A percentile compares a stretch with the other conserved stretches of the same genome.
Evolutionary conservation across 2,888 invertebrate species (phyloP).

Genomic region (Osmoderma eremita): DNA sequence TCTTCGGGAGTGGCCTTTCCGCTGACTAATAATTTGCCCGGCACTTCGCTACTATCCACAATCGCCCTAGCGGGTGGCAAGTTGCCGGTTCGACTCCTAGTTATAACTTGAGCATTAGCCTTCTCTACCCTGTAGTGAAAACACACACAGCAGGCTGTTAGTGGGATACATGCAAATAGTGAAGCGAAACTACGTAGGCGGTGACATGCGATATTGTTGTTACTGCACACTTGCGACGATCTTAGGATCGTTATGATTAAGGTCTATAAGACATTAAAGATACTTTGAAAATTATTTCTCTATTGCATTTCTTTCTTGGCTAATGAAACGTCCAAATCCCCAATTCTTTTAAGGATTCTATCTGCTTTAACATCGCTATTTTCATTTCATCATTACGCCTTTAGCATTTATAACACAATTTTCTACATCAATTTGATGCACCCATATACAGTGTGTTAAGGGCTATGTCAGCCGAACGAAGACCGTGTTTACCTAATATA

Average conservation of each 20-base stretch:
- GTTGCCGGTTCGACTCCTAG: conserved; percentile 83
- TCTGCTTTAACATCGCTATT: too few species aligned
- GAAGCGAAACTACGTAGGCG: conserved; percentile 24
- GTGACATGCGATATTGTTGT: conserved; percentile 20
- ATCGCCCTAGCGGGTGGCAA: conserved; percentile 66
- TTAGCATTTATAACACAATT: too few species aligned
- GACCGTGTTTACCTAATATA: too few species aligned
- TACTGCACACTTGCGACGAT: background rate
- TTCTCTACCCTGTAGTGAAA: conserved; percentile 70
- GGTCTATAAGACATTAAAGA: too few species aligned
- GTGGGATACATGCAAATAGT: conserved; percentile 44
- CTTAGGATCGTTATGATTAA: background rate
- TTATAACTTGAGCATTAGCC: conserved; percentile 76
- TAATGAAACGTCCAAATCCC: too few species aligned
- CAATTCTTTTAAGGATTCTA: too few species aligned
- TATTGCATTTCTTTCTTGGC: too few species aligned
- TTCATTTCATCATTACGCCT: too few species aligned
- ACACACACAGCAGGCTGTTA: conserved; percentile 47
- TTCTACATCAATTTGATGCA: too few species aligned
- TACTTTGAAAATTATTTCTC: too few species aligned
- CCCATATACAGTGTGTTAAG: too few species aligned
- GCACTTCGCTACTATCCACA: conserved; percentile 56
- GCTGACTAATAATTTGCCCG: conserved; percentile 63
- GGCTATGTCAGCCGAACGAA: too few species aligned
- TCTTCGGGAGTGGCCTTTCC: conserved; percentile 76